These are phyloP conservation scores for Chirona hameri DNA, from an alignment of 2,888 invertebrate genomes.

Conservation along the genomic window DNA sequence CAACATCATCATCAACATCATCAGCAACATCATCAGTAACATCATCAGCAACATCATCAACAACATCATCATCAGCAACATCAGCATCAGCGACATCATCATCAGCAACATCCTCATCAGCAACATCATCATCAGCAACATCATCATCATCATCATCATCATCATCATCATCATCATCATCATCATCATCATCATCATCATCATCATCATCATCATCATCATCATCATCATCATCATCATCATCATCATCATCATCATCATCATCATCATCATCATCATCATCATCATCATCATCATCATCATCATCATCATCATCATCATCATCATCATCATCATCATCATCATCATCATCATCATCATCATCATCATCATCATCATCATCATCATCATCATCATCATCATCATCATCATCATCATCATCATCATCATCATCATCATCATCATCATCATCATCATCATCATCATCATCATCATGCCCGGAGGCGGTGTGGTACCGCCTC, in stretches of 20 bases:
- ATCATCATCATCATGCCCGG: neutral
- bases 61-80: too few relatives aligned
- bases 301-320: slow-evolving; percentile 9
- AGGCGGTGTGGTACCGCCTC: too few relatives aligned
- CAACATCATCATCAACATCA: too few relatives aligned
- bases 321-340: slow-evolving; percentile 26
- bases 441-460: neutral
- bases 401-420: slow-evolving; percentile 22
- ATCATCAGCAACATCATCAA: too few relatives aligned
- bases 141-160: too few relatives aligned
- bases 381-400: slow-evolving; percentile 22
- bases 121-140: too few relatives aligned
- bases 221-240: neutral
- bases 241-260: too few relatives aligned
- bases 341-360: slow-evolving; percentile 30
- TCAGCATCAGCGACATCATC: too few relatives aligned
- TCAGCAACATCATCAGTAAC: too few relatives aligned
- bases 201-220: neutral
- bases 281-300: slow-evolving; percentile 23
- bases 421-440: slow-evolving; percentile 22
- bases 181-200: neutral
- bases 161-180: slow-evolving; percentile 9
- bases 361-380: slow-evolving; percentile 24
- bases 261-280: neutral
- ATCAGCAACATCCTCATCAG: too few relatives aligned